Evolutionary conservation across 1,140 invertebrate genomes (phyloP).

Genomic region (Caenorhabditis brenneri): DNA sequence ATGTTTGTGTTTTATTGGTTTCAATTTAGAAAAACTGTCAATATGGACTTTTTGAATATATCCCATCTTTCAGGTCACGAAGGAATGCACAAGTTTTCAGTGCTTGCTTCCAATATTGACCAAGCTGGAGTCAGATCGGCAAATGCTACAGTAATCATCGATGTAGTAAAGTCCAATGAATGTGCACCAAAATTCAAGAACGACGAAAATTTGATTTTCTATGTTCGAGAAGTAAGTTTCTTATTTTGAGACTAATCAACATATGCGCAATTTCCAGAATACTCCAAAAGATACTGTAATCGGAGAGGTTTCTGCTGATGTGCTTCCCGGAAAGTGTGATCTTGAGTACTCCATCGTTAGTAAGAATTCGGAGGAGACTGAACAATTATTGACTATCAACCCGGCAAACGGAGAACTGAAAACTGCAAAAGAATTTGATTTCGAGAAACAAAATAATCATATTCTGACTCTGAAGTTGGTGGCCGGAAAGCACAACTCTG

Average conservation of each 20-base stretch:
- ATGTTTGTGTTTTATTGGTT: no score
- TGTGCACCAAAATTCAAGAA: neutral
- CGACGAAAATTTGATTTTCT: slow-evolving; percentile 15
- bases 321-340: neutral
- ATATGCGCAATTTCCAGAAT: neutral
- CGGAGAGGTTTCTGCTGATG: neutral
- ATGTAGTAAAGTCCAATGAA: slow-evolving; percentile 15
- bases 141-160: slow-evolving; percentile 14
- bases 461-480: neutral
- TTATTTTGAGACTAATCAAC: neutral
- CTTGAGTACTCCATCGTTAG: neutral
- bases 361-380: neutral
- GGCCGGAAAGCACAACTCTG: neutral
- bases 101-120: neutral
- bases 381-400: neutral
- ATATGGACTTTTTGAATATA: neutral
- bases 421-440: neutral
- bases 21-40: no score
- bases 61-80: neutral
- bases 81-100: slow-evolving; percentile 21
- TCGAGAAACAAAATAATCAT: neutral
- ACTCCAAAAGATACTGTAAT: neutral
- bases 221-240: neutral
- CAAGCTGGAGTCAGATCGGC: slow-evolving; percentile 13
- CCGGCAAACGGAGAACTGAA: neutral